phyloP scores from a whole-genome alignment of 2,113 vertebrate genomes.

The Spizaetus ornatus region DNA sequence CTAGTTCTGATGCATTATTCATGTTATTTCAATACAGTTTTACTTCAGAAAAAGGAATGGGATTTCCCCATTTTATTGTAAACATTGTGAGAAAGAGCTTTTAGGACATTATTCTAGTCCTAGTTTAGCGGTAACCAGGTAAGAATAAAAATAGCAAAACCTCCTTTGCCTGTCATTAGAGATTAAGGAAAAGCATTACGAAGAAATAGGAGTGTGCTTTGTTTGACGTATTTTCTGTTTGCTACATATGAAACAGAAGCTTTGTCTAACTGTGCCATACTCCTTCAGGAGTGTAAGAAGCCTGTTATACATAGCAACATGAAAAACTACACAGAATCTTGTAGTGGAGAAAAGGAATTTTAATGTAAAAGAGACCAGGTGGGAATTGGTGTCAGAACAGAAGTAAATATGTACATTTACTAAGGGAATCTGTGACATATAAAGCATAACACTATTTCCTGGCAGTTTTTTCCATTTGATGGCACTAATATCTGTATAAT shows the following conservation, averaged over 20 bases:
- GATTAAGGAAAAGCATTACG: neutral
- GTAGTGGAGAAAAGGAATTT: neutral
- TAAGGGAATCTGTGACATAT: neutral
- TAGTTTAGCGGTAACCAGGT: neutral
- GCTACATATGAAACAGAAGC: neutral
- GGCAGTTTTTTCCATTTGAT: neutral
- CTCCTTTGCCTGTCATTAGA: neutral
- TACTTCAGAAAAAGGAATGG: neutral
- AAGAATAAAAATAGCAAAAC: neutral
- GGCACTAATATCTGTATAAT: slow-evolving; percentile 50
- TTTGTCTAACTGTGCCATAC: neutral
- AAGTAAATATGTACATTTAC: slow-evolving; percentile 10
- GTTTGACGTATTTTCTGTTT: neutral
- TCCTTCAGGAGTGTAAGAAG: neutral
- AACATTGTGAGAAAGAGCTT: slow-evolving; percentile 2
- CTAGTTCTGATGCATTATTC: slow-evolving; percentile 9
- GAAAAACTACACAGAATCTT: neutral
- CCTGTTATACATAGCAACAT: neutral
- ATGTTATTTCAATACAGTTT: neutral
- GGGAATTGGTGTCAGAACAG: neutral
- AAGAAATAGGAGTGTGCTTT: neutral
- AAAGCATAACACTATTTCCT: slow-evolving; percentile 5
- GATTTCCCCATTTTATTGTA: slow-evolving; percentile 1
- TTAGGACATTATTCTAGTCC: neutral
- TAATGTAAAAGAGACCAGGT: neutral